Evolutionary conservation across 2,797 vertebrate genomes (phyloP).

Genomic region (Sebastes aleutianus): DNA sequence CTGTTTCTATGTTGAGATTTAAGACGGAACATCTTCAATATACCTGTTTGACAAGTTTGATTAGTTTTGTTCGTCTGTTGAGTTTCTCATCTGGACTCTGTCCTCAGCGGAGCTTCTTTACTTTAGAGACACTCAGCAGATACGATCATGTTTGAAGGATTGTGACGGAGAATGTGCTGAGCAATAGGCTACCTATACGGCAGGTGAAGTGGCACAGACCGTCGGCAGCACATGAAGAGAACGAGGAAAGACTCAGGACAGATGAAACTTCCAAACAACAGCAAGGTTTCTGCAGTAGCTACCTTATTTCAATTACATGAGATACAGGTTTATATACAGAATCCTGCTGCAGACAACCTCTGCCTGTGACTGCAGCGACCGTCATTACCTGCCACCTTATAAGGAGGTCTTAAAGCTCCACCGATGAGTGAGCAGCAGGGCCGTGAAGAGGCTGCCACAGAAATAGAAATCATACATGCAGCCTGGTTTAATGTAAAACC

Average conservation of each 20-base stretch:
- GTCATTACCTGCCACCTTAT: slow-evolving; percentile 51
- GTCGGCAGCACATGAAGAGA: too few relatives aligned
- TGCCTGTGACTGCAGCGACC: not conserved
- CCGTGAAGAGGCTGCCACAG: slow-evolving; percentile 21
- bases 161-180: too few relatives aligned
- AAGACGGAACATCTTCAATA: not conserved
- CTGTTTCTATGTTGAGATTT: not conserved
- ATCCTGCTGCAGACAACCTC: not conserved
- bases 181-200: too few relatives aligned
- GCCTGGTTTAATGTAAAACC: slow-evolving; percentile 20
- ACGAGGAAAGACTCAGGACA: fast-evolving
- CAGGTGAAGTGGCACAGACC: too few relatives aligned
- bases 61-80: not conserved
- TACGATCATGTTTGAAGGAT: too few relatives aligned
- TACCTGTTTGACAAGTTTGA: not conserved
- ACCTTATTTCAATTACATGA: not conserved
- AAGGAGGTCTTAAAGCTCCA: slow-evolving; percentile 28
- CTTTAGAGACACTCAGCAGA: too few relatives aligned
- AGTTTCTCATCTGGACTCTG: not conserved
- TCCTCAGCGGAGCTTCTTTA: too few relatives aligned
- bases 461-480: slow-evolving; percentile 63
- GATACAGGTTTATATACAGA: not conserved
- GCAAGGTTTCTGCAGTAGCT: not conserved
- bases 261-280: too few relatives aligned
- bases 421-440: slow-evolving; percentile 26